These are phyloP conservation scores for Nicator chloris DNA, from an alignment of 2,113 vertebrate species.

Conservation along the genomic window DNA sequence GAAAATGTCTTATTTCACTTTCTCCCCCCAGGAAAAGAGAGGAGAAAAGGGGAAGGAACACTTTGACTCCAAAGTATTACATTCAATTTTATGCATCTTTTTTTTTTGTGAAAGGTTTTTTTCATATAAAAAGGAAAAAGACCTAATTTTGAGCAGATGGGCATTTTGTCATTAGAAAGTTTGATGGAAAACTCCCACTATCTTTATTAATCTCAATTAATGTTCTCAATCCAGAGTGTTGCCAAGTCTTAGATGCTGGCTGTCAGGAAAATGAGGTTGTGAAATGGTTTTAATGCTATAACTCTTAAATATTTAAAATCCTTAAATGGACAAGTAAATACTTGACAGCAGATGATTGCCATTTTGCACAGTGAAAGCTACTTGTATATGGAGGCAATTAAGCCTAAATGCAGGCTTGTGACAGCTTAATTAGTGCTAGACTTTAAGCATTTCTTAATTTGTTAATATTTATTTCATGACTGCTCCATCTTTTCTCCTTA, in stretches of 20 bases:
- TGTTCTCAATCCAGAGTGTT: not conserved
- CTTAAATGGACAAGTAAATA: slow-evolving; percentile 20
- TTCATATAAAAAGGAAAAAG: not conserved
- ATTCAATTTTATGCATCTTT: not conserved
- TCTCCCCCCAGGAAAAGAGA: not conserved
- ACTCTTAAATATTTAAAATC: slow-evolving; percentile 4
- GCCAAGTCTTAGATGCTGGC: not conserved
- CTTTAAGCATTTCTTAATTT: slow-evolving; percentile 26
- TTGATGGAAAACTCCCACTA: not conserved
- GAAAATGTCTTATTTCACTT: not conserved
- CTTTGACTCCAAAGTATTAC: not conserved
- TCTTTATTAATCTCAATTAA: not conserved
- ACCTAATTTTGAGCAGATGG: not conserved
- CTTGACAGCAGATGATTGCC: not conserved
- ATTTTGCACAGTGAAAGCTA: slow-evolving; percentile 1
- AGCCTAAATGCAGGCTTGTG: slow-evolving; percentile 9
- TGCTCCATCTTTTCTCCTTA: not conserved
- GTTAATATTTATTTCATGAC: slow-evolving; percentile 5
- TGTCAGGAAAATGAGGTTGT: not conserved
- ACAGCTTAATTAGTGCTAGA: slow-evolving; percentile 28
- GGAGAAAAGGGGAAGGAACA: not conserved
- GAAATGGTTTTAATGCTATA: not conserved
- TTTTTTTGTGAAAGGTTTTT: not conserved
- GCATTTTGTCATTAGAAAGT: not conserved
- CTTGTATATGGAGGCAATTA: not conserved